phyloP scores from a whole-genome alignment of 2,113 vertebrate genomes.

The Hippopotamus amphibius region DNA sequence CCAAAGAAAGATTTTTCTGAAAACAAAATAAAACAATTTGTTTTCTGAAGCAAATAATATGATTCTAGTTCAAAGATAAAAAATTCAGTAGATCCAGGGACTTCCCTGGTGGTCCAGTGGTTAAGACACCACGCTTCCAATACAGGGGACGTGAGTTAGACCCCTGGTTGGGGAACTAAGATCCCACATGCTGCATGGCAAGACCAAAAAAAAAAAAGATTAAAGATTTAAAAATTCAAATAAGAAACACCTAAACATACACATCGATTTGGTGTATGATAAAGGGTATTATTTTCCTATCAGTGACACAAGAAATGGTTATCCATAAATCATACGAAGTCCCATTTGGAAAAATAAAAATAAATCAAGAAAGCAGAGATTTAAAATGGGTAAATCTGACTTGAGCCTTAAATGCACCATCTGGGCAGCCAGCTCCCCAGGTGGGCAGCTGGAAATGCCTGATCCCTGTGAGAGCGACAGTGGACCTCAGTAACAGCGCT shows the following conservation, averaged over 20 bases:
- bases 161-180: no score
- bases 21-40: not conserved
- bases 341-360: not conserved
- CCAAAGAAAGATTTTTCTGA: conserved; percentile 27
- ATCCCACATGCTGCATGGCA: no score
- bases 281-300: not conserved
- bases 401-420: not conserved
- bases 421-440: not conserved
- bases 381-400: not conserved
- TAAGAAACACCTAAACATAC: not conserved
- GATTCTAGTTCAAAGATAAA: not conserved
- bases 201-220: no score
- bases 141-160: no score
- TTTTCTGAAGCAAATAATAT: not conserved
- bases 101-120: no score
- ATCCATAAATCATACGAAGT: not conserved
- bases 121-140: no score
- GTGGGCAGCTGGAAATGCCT: not conserved
- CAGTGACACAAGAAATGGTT: not conserved
- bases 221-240: not conserved
- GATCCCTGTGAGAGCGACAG: no score
- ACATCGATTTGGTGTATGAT: not conserved
- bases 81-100: not conserved
- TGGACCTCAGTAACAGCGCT: not conserved
- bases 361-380: not conserved